These are phyloP conservation scores for Acropora yongei DNA, from an alignment of 64 coral and sea anemone species.

Conservation along the genomic window DNA sequence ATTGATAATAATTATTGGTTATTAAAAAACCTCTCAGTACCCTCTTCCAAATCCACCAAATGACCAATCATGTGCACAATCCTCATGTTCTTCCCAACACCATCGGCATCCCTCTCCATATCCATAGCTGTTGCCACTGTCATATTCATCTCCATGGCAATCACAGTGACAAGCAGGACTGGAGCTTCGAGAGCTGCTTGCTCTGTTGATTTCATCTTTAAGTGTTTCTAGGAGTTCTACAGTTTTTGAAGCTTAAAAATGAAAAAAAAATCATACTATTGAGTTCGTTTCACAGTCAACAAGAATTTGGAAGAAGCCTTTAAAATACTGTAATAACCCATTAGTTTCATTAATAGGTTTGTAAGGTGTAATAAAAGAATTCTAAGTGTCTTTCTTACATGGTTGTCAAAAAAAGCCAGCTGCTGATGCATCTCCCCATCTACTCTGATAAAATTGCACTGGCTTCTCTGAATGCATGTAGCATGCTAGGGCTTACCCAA, in stretches of 20 bases:
- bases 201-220: neutral
- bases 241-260: neutral
- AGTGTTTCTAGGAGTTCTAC: conserved; percentile 17
- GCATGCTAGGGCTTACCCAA: too few species aligned
- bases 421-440: too few species aligned
- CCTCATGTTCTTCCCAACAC: conserved; percentile 31
- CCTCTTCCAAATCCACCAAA: neutral
- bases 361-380: too few species aligned
- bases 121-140: conserved; percentile 32
- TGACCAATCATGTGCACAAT: neutral
- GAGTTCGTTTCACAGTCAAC: too few species aligned
- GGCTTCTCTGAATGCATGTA: too few species aligned
- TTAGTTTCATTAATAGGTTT: too few species aligned
- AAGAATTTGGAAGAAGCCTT: too few species aligned
- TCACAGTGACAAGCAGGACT: conserved; percentile 41
- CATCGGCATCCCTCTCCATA: conserved; percentile 1
- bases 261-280: neutral
- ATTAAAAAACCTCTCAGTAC: neutral
- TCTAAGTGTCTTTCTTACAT: too few species aligned
- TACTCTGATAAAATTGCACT: too few species aligned
- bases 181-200: conserved; percentile 2
- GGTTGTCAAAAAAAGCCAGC: too few species aligned
- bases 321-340: too few species aligned
- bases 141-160: conserved; percentile 9
- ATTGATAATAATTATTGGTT: neutral